These are phyloP conservation scores for Tachuris rubrigastra DNA, from an alignment of 2,113 vertebrate species.

Conservation along the genomic window DNA sequence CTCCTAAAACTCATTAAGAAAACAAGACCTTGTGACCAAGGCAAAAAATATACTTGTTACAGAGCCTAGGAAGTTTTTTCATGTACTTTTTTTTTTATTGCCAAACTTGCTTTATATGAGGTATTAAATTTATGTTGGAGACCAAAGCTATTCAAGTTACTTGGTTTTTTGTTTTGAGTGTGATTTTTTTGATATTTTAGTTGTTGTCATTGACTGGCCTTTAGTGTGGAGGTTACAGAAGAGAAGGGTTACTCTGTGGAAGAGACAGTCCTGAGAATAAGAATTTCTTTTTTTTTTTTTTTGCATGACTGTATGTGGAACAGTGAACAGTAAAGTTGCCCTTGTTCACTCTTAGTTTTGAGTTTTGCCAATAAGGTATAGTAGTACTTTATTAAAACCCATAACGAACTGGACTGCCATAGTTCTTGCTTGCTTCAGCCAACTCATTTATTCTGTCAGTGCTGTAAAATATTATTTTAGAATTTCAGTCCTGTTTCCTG, in stretches of 20 bases:
- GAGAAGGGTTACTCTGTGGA: neutral
- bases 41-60: neutral
- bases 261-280: neutral
- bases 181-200: neutral
- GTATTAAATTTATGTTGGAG: neutral
- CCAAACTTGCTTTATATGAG: neutral
- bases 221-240: neutral
- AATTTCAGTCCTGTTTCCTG: neutral
- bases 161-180: neutral
- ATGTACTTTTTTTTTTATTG: neutral
- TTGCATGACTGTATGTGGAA: accelerated
- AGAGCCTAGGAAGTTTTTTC: neutral
- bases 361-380: neutral
- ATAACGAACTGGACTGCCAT: neutral
- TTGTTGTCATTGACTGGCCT: neutral
- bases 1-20: neutral
- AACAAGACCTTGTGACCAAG: neutral
- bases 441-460: neutral
- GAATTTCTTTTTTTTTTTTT: neutral
- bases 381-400: neutral
- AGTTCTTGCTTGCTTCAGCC: neutral
- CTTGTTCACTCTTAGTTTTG: neutral
- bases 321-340: accelerated
- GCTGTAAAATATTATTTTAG: neutral
- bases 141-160: neutral